Evolutionary conservation across 35 echinoderm and acorn worm species (phyloP).

Genomic region (Holothuria glaberrima): DNA sequence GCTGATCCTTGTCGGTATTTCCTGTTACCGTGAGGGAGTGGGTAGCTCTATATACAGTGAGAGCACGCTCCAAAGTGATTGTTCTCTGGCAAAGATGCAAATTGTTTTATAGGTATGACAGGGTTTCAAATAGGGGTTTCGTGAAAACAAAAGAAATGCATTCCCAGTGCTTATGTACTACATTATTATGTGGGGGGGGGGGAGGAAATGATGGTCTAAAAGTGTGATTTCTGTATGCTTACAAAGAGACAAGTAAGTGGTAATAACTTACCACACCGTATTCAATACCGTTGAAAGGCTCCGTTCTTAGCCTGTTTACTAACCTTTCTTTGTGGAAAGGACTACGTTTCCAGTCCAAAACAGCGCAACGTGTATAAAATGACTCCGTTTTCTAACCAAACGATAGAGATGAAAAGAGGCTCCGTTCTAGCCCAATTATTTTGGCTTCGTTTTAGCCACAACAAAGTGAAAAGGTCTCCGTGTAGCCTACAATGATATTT

Average conservation of each 20-base stretch:
- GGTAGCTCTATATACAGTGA: too few species aligned
- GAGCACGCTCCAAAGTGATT: neutral
- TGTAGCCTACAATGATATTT: neutral
- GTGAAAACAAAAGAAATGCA: neutral
- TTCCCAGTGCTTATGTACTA: neutral
- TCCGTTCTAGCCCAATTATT: neutral
- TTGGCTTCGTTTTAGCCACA: neutral
- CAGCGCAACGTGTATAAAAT: neutral
- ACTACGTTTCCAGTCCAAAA: neutral
- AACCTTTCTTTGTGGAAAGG: neutral
- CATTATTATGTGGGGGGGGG: too few species aligned
- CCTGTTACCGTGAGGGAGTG: neutral
- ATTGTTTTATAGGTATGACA: neutral
- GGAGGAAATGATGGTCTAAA: neutral
- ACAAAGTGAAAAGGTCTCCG: too few species aligned
- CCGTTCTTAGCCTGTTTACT: too few species aligned
- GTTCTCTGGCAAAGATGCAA: neutral
- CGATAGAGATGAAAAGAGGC: neutral
- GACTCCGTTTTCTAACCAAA: neutral
- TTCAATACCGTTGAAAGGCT: neutral
- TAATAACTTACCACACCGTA: neutral
- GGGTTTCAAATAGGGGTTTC: neutral
- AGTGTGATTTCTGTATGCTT: neutral
- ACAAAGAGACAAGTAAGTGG: neutral
- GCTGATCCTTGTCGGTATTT: constrained; percentile 5